Conservation (phyloP, 2,797 vertebrate genomes). For the Epinephelus awoara region DNA sequence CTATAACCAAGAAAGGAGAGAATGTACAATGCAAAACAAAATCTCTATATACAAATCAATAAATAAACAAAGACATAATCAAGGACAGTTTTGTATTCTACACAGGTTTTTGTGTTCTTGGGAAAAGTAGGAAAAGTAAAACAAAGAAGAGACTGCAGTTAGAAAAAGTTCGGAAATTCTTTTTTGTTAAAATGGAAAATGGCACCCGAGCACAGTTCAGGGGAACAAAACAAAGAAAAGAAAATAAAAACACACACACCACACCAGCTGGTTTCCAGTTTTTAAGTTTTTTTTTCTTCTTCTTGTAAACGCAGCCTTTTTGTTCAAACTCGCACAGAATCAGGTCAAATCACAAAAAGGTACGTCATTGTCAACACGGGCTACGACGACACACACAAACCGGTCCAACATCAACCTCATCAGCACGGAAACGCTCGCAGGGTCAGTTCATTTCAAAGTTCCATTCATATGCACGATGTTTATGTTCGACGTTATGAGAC, state of each 20-base stretch:
- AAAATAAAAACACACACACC: constrained; percentile 35
- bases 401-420: constrained; percentile 54
- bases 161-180: constrained; percentile 70
- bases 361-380: constrained; percentile 67
- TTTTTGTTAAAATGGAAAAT: constrained; percentile 71
- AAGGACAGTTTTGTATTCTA: constrained; percentile 65
- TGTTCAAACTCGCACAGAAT: constrained; percentile 70
- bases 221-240: constrained; percentile 28
- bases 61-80: constrained; percentile 80
- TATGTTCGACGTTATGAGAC: neutral
- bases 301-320: constrained; percentile 69
- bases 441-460: constrained; percentile 5
- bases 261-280: constrained; percentile 66
- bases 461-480: constrained; percentile 18
- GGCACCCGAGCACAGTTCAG: constrained; percentile 75
- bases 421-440: constrained; percentile 40
- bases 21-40: constrained; percentile 86
- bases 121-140: constrained; percentile 61
- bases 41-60: constrained; percentile 86
- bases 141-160: constrained; percentile 64
- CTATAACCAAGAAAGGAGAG: constrained; percentile 85
- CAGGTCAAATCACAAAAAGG: constrained; percentile 70
- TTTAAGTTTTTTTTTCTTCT: constrained; percentile 31
- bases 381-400: constrained; percentile 65
- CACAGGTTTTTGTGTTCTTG: constrained; percentile 60